Evolutionary conservation across 2,113 vertebrate species (phyloP).

Genomic region (Lontra canadensis): DNA sequence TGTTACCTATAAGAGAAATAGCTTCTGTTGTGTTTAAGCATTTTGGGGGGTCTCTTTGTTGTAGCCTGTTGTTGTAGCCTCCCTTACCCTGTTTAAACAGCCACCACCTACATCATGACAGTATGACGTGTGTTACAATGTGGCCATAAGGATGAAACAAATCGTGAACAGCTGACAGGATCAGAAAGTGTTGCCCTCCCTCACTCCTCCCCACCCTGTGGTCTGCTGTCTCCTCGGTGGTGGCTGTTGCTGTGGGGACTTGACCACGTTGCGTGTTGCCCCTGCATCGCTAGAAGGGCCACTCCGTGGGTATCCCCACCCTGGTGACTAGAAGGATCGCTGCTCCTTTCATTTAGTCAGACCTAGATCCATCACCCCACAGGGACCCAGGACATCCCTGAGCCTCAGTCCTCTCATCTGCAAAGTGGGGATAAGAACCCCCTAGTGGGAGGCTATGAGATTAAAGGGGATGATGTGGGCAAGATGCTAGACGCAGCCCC

Average conservation of each 20-base stretch:
- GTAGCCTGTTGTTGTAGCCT: too few species aligned
- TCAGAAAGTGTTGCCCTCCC: not conserved
- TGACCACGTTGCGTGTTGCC: rapidly evolving
- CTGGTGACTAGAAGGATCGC: not conserved
- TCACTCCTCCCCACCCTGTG: not conserved
- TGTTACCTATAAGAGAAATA: not conserved
- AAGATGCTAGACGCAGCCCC: rapidly evolving
- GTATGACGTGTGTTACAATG: not conserved
- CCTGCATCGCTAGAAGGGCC: not conserved
- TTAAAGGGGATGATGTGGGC: rapidly evolving
- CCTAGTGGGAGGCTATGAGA: not conserved
- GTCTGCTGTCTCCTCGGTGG: not conserved
- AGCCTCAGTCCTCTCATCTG: not conserved
- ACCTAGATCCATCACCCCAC: not conserved
- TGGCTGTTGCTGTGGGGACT: rapidly evolving
- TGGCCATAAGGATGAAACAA: too few species aligned
- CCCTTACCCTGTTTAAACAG: not conserved
- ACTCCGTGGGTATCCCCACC: rapidly evolving
- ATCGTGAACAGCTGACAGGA: rapidly evolving
- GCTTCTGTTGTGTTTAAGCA: too few species aligned
- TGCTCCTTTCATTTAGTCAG: not conserved
- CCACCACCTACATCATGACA: not conserved
- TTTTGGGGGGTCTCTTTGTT: not conserved
- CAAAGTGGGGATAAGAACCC: not conserved
- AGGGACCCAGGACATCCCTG: not conserved